These are phyloP conservation scores for Pteropus rufus DNA, from an alignment of 2,797 vertebrate genomes.

Conservation along the genomic window DNA sequence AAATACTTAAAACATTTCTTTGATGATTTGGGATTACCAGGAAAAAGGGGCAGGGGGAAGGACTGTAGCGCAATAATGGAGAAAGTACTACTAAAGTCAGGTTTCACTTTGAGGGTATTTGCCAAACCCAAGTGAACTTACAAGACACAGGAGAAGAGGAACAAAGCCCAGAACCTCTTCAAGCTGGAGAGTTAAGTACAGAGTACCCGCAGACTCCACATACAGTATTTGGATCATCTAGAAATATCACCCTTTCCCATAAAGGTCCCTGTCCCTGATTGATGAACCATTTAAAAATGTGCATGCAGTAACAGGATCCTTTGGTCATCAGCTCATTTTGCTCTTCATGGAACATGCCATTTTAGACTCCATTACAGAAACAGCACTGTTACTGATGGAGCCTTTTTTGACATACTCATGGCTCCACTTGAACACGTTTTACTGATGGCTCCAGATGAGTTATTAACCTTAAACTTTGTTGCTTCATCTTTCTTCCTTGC, in stretches of 20 bases:
- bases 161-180: background rate
- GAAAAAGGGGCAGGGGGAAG: background rate
- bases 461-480: constrained; percentile 49
- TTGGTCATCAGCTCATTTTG: constrained; percentile 27
- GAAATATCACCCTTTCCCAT: background rate
- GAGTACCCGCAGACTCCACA: background rate
- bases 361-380: constrained; percentile 65
- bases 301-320: background rate
- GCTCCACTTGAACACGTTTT: constrained; percentile 61
- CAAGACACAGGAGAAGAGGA: background rate
- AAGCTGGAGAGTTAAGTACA: background rate
- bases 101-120: background rate
- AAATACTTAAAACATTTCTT: background rate
- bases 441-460: constrained; percentile 16
- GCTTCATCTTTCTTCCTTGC: background rate
- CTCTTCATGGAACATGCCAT: constrained; percentile 23
- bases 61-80: background rate
- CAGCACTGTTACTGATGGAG: constrained; percentile 48
- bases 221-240: background rate
- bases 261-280: background rate
- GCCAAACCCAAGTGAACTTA: background rate
- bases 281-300: constrained; percentile 42
- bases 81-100: background rate
- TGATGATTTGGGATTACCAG: background rate
- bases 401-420: background rate